Conservation (phyloP, 64 coral and sea anemone genomes). For the Stylophora pistillata region DNA sequence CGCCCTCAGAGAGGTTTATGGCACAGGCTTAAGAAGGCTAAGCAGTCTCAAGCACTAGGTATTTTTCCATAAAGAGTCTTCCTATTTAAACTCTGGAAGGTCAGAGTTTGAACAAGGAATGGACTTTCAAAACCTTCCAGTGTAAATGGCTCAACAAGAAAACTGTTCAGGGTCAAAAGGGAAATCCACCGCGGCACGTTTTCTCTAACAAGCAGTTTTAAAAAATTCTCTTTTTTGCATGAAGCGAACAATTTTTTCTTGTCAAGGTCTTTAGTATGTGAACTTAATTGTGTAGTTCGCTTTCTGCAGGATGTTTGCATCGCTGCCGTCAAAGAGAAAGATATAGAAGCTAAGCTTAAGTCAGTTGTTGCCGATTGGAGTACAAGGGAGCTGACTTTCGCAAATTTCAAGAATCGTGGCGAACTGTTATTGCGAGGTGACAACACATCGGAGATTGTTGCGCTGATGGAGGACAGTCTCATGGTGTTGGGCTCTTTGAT, state of each 20-base stretch:
- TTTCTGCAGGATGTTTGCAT: slow-evolving; percentile 91
- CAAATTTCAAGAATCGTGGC: slow-evolving; percentile 97
- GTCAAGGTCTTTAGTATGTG: neutral
- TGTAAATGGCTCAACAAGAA: too few species aligned
- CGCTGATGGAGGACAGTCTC: slow-evolving; percentile 95
- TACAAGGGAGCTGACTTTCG: slow-evolving; percentile 88
- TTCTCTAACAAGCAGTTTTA: too few species aligned
- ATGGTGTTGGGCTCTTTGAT: slow-evolving; percentile 95
- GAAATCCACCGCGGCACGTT: too few species aligned
- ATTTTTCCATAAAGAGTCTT: too few species aligned
- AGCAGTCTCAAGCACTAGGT: too few species aligned
- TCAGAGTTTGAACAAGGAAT: too few species aligned
- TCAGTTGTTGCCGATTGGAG: slow-evolving; percentile 96
- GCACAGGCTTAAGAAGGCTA: too few species aligned
- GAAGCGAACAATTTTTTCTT: neutral
- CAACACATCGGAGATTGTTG: slow-evolving; percentile 91
- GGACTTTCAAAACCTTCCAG: too few species aligned
- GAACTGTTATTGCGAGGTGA: slow-evolving; percentile 91
- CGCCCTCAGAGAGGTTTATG: neutral
- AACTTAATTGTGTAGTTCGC: neutral
- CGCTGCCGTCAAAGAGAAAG: slow-evolving; percentile 96
- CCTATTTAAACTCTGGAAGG: too few species aligned
- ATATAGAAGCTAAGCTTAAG: slow-evolving; percentile 98
- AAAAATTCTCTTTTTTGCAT: too few species aligned
- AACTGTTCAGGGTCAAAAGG: too few species aligned